Base-by-base conservation (phyloP, 2,797 vertebrate genomes). In the Borostomias antarcticus region DNA sequence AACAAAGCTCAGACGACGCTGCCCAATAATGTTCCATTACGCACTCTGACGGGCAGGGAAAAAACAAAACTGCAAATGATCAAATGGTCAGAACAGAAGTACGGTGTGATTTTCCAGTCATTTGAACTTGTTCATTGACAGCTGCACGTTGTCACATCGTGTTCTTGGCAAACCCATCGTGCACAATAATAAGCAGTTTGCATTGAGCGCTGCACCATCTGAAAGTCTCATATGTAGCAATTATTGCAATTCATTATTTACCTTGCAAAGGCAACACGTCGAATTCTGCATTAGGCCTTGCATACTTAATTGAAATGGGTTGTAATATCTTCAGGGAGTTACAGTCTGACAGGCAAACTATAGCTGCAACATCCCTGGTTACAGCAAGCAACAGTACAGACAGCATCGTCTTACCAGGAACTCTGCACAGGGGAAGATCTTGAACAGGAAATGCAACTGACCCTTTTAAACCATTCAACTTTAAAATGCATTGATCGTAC, bases 401-500 rank as follows among this genome's bases (percentile, higher is more conserved):
- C 85, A 91, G 91, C 92, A 91, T 91, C 92, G 94, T 89, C 93
- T 94, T 90, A 92, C 85, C 94, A 95, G 93, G 94, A 96, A 94
- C 94, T 93, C 91, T 89, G 90, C 86, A 91, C 85, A 92, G 89
- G 86, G 87, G 89, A 85, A 90, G 71, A 87, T 88, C 81, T 92
- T 84, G 89, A 95, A 95, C 95, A 95, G 94, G 95, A 96, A 95
- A 95, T 93, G 94, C 94, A 95, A 92, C 89, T 93, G 93, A 93
- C 93, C 93, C 90, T 85, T 82, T 75, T 83, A 85, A 89, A 87
- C 81, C 87, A 88, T 91, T 83, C 84, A 94, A 95, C 92, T 95
- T 93, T 86, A 85, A 91, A 88, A 91, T 94, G 95, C 94, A 94
- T 89, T 85, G 85, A 85, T 85, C 84, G 84, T 69, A 84, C 79